phyloP scores from a whole-genome alignment of 1,140 invertebrate species.

The Lasioglossum albipes region DNA sequence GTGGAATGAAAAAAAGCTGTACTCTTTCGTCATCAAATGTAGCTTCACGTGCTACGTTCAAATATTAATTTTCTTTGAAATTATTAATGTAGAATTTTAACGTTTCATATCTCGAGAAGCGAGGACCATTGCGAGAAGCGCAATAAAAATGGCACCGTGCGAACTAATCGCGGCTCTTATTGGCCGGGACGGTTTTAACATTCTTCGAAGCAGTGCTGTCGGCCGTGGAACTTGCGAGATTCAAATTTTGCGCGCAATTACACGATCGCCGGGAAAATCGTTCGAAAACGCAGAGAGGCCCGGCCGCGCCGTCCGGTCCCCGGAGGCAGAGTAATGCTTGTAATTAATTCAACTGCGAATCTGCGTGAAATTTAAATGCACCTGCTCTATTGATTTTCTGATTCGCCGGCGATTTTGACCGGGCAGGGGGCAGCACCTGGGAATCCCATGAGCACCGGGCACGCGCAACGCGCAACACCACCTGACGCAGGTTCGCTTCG shows the following conservation, averaged over 20 bases:
- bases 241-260: constrained; percentile 22
- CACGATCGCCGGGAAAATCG: not conserved
- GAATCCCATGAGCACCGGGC: not conserved
- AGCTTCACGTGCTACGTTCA: too few relatives aligned
- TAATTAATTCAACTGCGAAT: constrained; percentile 59
- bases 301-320: not conserved
- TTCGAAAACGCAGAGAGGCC: not conserved
- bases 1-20: too few relatives aligned
- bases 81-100: too few relatives aligned
- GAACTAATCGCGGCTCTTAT: too few relatives aligned
- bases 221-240: not conserved
- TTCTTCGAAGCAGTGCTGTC: too few relatives aligned
- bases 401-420: not conserved
- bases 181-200: too few relatives aligned
- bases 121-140: too few relatives aligned
- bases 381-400: constrained; percentile 55
- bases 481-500: not conserved
- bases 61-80: too few relatives aligned
- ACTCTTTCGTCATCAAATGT: too few relatives aligned
- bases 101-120: too few relatives aligned
- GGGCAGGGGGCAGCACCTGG: constrained; percentile 42
- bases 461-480: not conserved
- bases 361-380: constrained; percentile 62
- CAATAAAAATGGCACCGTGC: too few relatives aligned
- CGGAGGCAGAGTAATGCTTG: constrained; percentile 23